Base-by-base conservation (phyloP, 2,113 vertebrate species). In the Ophthalmolycus amberensis region DNA sequence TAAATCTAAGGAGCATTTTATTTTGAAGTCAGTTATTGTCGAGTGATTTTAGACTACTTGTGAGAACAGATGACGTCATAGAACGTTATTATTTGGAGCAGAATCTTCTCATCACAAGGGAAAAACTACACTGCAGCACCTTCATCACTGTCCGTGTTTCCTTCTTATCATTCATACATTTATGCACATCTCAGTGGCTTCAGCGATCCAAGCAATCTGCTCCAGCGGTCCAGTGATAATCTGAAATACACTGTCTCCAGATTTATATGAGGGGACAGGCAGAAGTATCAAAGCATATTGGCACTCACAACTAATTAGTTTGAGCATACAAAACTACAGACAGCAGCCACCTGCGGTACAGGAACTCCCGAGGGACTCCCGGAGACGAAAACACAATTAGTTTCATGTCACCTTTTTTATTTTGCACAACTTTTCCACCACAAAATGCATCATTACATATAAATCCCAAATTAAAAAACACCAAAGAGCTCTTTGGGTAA, bases 251-350 rank as follows among this genome's bases (percentile, higher is more conserved):
- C 38, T 79, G 67, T 83, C 71, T 75, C 38, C 56, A 74, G 25
- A 69, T 84, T 79, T 77, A 80, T 81, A 52, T 54, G 64, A 37
- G 67, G 1, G 64, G 82, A 85, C 76, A 50, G 71, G 59, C 67
- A 72, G 50, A 65, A 22, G 29, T 20, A 54, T 70, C 6, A 1
- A 25, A 32, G 29, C 71, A 42, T 72, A 38, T 72, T 68, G 6
- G 6, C 37, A 16, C 52, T 69, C 29, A 42, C 27, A 71, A 16
- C 34, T 58, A 72, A 82, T 79, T 72, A 75, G 62, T 44, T 15
- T 67, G 71, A 77, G 52, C 65, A 25, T 40, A 25, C 22, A 59
- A 37, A 75, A 50, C 0, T 3, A 0, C 52, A 77, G 5, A 27
- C 4, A 56, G 71, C 25, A 40, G 15, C 50, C 71, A 73, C 46